Evolutionary conservation across 2,113 vertebrate genomes (phyloP), one percentile per base, ranked within the genome.

Genomic region (Canis aureus): DNA sequence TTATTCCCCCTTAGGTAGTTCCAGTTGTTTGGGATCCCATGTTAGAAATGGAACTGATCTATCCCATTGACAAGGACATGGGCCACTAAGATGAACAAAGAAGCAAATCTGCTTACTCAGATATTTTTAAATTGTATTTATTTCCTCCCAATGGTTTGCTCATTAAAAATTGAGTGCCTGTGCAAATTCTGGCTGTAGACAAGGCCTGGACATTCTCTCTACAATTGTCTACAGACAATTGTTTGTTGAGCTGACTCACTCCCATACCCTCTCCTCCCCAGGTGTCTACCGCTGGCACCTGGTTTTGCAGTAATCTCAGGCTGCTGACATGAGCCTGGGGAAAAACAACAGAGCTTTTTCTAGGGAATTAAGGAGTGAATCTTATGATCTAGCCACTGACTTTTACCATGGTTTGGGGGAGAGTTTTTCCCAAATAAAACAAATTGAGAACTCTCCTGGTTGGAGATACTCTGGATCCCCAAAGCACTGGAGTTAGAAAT

Each of bases 231-330:
- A 32, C 60, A 43, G 82, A 89, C 66, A 85, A 13, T 76, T 79
- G 94, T 79, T 94, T 89, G 93, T 74, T n/a, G 74, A 71, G 82
- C 66, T 85, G 59, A 96, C 82, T 93, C 91, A 83, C 10, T n/a
- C 62, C 22, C 38, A 79, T 4, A 3, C 20, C 7, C 57, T 89
- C 27, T 10, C 59, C 81, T 91, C 80, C 25, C 27, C 25, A 7
- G 19, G 66, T 60, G 57, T 85, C 80, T 87, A 59, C 60, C 32
- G 17, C 69, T 19, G 74, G 92, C 19, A 4, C 55, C 71, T 71
- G 59, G 67, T 84, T 64, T 60, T 84, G 71, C 8, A 57, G 32
- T 35, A 43, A 76, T 81, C 29, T 91, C 62, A 2, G 76, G 85
- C 74, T 90, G 74, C 92, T 90, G 89, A 90, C 89, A 11, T 67